Percentiles rank a stretch among this genome's conserved stretches.
phyloP scores from a whole-genome alignment of 2,888 invertebrate genomes.

The Chelonus formosanus region DNA sequence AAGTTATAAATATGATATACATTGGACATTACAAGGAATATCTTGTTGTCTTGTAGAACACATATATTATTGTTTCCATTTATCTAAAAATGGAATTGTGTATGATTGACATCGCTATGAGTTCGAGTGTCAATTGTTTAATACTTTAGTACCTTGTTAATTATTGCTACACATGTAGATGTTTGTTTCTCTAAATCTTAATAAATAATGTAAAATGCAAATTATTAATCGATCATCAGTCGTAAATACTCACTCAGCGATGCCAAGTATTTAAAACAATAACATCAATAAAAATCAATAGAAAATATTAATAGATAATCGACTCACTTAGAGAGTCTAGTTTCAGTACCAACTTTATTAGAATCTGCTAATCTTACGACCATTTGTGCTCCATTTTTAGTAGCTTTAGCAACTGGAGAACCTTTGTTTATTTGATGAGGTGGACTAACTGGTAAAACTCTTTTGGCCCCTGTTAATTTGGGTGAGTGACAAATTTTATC shows the following conservation, averaged over 20 bases:
- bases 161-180: conserved; percentile 19
- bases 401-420: conserved; percentile 47
- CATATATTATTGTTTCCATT: conserved; percentile 44
- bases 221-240: background rate
- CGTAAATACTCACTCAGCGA: conserved; percentile 3
- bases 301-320: conserved; percentile 6
- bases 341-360: conserved; percentile 58
- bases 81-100: conserved; percentile 6
- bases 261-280: conserved; percentile 14
- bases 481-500: conserved; percentile 58
- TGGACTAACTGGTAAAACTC: conserved; percentile 52
- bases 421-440: conserved; percentile 37
- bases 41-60: conserved; percentile 39
- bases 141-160: conserved; percentile 18
- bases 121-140: background rate
- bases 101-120: conserved; percentile 8
- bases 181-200: background rate
- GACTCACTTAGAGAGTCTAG: conserved; percentile 56
- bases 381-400: conserved; percentile 61
- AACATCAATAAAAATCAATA: conserved; percentile 15
- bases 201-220: background rate
- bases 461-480: conserved; percentile 58
- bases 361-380: conserved; percentile 62
- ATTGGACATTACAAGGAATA: conserved; percentile 37
- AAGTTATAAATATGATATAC: conserved; percentile 31